Evolutionary conservation across 2,113 vertebrate genomes (phyloP), one percentile per base, ranked within the genome.

Genomic region (Neogobius melanostomus): DNA sequence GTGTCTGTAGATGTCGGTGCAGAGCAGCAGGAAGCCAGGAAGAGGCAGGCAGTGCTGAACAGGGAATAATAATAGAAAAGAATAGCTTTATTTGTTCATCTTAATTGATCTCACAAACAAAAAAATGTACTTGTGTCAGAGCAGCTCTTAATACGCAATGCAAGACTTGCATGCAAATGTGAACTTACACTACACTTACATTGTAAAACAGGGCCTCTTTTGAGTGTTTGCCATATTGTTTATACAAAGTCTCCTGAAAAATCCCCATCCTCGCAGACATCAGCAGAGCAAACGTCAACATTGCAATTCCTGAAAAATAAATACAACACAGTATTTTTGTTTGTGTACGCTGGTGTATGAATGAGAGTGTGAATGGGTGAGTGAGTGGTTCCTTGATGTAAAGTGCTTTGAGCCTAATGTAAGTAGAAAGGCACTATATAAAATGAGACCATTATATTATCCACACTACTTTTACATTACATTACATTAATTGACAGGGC

Each of bases 221-320:
- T 62, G 97, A 95, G 85, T 98, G 95, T 72, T 99, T 99, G n/a
- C 98, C 98, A 16, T 95, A 97, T 70, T 92, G 75, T 80, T 95
- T 94, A 80, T 99, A 99, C 2, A 99, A 81, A 0, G 74, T 99
- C 88, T 99, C 98, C 74, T 99, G 98, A 87, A 99, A 99, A 79
- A 99, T 96, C 0, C 98, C 98, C 98, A 99, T 99, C 79, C 96
- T 93, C 0, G 98, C 97, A 8, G 97, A 99, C 95, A 96, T 95
- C 71, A 99, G 90, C 75, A 99, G 93, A 12, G 97, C 98, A 8
- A 99, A 98, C 1, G 96, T 98, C 90, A 99, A 89, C 2, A 97
- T 97, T 4, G 71, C 91, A 0, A 99, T 96, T 8, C 98, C 98
- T 99, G 54, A 0, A 82, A 11, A n/a, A 76, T 8, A 79, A 5